These are phyloP conservation scores for Biston stratarius DNA, from an alignment of 2,888 invertebrate genomes.

Conservation along the genomic window DNA sequence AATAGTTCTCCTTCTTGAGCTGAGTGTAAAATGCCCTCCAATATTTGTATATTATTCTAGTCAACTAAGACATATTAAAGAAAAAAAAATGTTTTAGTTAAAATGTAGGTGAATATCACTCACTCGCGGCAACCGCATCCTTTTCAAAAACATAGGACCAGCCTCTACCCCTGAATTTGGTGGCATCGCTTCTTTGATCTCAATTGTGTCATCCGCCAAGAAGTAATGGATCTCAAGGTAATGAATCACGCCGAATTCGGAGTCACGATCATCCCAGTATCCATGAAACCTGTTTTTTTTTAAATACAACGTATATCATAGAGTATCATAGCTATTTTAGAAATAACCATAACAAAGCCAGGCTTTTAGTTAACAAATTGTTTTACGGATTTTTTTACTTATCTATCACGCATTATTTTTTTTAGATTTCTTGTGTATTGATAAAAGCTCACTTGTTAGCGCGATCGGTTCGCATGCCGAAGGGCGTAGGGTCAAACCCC, in stretches of 20 bases:
- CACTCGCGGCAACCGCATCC: conserved; percentile 93
- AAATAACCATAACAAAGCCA: too few relatives aligned
- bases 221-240: conserved; percentile 93
- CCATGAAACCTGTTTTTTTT: conserved; percentile 88
- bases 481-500: too few relatives aligned
- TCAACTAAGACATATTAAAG: too few relatives aligned
- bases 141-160: conserved; percentile 90
- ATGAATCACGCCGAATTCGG: conserved; percentile 92
- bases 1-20: too few relatives aligned
- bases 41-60: too few relatives aligned
- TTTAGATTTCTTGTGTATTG: too few relatives aligned
- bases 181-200: conserved; percentile 91
- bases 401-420: too few relatives aligned
- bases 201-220: conserved; percentile 95
- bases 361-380: too few relatives aligned
- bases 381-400: too few relatives aligned
- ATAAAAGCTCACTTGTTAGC: too few relatives aligned
- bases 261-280: conserved; percentile 95
- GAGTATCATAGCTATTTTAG: neutral
- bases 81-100: neutral
- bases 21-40: too few relatives aligned
- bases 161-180: conserved; percentile 90
- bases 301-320: neutral
- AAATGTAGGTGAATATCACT: conserved; percentile 36
- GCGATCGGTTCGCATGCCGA: too few relatives aligned